Conservation (phyloP, 35 echinoderm and acorn worm genomes). For the Diadema setosum region DNA sequence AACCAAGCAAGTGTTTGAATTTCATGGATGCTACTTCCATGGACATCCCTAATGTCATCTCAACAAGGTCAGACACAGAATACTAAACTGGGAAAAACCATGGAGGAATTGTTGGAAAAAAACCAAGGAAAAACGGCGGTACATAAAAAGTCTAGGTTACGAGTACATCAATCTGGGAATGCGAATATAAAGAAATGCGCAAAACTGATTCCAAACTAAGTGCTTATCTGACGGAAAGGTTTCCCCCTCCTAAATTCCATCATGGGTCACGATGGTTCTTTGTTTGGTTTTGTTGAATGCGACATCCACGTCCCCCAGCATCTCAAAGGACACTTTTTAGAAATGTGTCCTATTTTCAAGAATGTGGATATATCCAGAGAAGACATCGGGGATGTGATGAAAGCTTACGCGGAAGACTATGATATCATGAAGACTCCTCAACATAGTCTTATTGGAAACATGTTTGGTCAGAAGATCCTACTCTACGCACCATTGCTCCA, state of each 20-base stretch:
- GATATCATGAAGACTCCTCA: background rate
- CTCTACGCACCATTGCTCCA: constrained; percentile 4
- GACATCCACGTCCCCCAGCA: constrained; percentile 13
- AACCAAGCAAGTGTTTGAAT: constrained; percentile 14
- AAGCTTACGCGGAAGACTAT: background rate
- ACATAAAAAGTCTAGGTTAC: background rate
- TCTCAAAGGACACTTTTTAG: constrained; percentile 12
- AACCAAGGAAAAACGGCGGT: background rate
- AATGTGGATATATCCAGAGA: constrained; percentile 17
- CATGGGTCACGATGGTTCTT: background rate
- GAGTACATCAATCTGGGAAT: constrained; percentile 17
- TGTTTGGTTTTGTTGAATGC: constrained; percentile 41
- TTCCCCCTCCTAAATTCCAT: background rate
- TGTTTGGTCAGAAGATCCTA: constrained; percentile 21
- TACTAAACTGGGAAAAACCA: background rate
- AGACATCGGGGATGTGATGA: constrained; percentile 56
- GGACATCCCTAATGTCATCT: constrained; percentile 7
- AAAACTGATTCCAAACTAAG: background rate
- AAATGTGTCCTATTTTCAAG: constrained; percentile 82
- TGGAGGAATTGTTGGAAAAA: background rate
- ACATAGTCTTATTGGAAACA: constrained; percentile 33
- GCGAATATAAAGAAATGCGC: background rate
- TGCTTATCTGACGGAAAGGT: background rate
- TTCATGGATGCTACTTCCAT: constrained; percentile 21
- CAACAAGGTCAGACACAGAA: background rate